A percentile compares a stretch with the other conserved stretches of the same genome.
Evolutionary conservation across 2,113 vertebrate genomes (phyloP).

Genomic region (Microcebus lehilahytsara): DNA sequence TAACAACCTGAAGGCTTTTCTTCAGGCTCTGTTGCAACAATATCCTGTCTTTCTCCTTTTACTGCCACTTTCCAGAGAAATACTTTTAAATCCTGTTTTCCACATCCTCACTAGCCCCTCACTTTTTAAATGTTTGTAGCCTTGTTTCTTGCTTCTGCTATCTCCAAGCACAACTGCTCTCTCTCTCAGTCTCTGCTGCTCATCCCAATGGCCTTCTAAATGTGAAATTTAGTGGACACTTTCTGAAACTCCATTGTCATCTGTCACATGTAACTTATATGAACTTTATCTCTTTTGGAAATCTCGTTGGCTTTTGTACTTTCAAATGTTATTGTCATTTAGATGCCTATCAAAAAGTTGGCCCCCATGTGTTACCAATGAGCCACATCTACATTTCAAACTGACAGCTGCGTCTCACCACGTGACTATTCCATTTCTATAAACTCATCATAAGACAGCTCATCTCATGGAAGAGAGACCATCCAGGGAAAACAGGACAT

Average conservation of each 20-base stretch:
- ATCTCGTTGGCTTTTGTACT: neutral
- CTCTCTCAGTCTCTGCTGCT: neutral
- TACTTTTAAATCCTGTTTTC: neutral
- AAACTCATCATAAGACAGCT: neutral
- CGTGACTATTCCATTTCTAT: neutral
- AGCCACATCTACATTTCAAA: neutral
- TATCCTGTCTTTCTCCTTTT: neutral
- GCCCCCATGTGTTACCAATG: neutral
- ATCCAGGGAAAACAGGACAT: neutral
- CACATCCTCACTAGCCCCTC: neutral
- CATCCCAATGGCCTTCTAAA: neutral
- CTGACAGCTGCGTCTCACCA: neutral
- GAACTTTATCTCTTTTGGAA: neutral
- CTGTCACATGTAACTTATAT: neutral
- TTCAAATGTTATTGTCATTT: neutral
- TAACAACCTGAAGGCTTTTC: neutral
- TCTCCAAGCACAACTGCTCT: no score
- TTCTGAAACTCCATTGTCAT: neutral
- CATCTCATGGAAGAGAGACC: neutral
- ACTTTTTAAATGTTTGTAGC: neutral
- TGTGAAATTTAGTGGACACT: neutral
- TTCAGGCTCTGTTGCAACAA: neutral
- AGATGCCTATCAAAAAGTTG: neutral
- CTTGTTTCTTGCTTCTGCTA: neutral
- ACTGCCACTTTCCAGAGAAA: neutral